Evolutionary conservation across 2,888 invertebrate species (phyloP), one percentile per base, ranked within the genome.

Genomic region (Eretmocerus hayati): DNA sequence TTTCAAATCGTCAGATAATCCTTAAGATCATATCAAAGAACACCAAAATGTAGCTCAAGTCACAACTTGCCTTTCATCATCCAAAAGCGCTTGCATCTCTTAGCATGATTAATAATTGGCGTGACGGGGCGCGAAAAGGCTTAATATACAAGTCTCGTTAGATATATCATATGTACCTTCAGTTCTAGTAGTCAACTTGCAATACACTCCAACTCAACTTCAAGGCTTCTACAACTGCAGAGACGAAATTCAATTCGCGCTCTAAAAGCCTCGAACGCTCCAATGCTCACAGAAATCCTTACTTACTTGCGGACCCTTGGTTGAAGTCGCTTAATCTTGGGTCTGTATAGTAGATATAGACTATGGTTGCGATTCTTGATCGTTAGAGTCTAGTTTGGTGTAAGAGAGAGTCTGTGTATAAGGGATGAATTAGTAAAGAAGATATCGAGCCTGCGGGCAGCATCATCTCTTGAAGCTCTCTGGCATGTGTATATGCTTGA

Each of bases 371-470:
- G 18, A 18, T 36, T 35, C 43, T 38, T 30, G 26, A 46, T 48
- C 45, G 33, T 57, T 56, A n/a, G 49, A 43, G 46, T 39, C 36
- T 23, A 42, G 41, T 38, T 13, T 41, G 39, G 19, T 13, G 22
- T n/a, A n/a, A n/a, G n/a, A n/a, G n/a, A n/a, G n/a, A n/a, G n/a
- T n/a, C n/a, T n/a, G n/a, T n/a, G n/a, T n/a, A n/a, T n/a, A n/a
- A n/a, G 53, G 58, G 63, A 69, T 70, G 67, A 70, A 70, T 69
- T 67, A 69, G 65, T 68, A 65, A 68, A 50, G 66, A 64, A 65
- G 65, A 67, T 65, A 66, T 67, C 62, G 64, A 62, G 66, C 65
- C 67, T 55, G 53, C 50, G 64, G 66, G 48, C 48, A 39, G 40
- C 38, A 26, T n/a, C 15, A 8, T n/a, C n/a, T n/a, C n/a, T n/a